These are phyloP conservation scores for Drosophila lutescens DNA, from an alignment of 2,888 invertebrate genomes.

Conservation along the genomic window DNA sequence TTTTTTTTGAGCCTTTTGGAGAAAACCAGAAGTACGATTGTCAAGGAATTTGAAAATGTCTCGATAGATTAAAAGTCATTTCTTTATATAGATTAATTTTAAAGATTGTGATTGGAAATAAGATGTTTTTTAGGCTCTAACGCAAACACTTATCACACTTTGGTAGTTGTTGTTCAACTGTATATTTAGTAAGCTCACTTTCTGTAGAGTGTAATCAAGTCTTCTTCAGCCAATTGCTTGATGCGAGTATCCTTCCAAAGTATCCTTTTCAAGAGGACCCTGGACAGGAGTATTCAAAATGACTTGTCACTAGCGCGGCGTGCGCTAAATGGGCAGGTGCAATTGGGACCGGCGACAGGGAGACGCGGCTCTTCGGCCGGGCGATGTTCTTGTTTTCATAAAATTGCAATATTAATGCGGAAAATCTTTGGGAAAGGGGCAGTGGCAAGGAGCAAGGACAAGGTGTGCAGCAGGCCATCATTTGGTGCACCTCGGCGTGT, in stretches of 20 bases:
- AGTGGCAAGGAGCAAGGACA: slow-evolving; percentile 6
- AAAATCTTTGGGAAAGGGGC: slow-evolving; percentile 65
- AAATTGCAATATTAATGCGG: slow-evolving; percentile 57
- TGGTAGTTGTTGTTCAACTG: too few species aligned
- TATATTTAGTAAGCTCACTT: too few species aligned
- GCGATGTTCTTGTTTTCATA: slow-evolving; percentile 49
- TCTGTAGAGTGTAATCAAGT: neutral
- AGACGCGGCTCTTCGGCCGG: slow-evolving; percentile 7
- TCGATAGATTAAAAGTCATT: too few species aligned
- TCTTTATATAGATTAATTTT: too few species aligned
- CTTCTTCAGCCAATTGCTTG: neutral
- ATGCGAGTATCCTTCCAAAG: slow-evolving; percentile 3
- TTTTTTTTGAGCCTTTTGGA: too few species aligned
- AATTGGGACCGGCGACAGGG: slow-evolving; percentile 25
- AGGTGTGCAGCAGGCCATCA: slow-evolving; percentile 52
- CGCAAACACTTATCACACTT: too few species aligned
- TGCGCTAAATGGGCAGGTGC: slow-evolving; percentile 46
- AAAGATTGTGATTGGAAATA: too few species aligned
- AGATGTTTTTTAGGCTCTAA: too few species aligned
- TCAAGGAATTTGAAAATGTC: too few species aligned
- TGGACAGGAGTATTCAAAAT: slow-evolving; percentile 18
- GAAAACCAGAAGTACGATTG: too few species aligned
- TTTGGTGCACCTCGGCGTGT: slow-evolving; percentile 31
- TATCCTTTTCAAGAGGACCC: slow-evolving; percentile 16
- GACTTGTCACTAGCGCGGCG: slow-evolving; percentile 32